Evolutionary conservation across 2,888 invertebrate genomes (phyloP).

Genomic region (Amphipyra berbera): DNA sequence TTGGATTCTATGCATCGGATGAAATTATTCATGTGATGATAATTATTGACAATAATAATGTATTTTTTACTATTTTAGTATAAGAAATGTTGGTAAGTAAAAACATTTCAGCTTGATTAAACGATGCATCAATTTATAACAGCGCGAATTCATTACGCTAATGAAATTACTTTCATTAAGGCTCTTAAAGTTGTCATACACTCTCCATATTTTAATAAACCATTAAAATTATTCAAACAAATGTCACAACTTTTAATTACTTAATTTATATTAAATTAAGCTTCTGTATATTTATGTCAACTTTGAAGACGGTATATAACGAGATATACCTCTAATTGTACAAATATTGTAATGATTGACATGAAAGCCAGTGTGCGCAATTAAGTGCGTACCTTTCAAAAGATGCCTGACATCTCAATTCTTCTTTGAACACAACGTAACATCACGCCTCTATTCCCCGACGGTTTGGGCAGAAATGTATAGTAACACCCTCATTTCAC

Average conservation of each 20-base stretch:
- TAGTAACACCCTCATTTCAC: no score
- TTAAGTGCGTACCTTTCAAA: no score
- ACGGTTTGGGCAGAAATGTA: no score
- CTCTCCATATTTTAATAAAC: slow-evolving; percentile 15
- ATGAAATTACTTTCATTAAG: slow-evolving; percentile 34
- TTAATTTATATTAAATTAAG: neutral
- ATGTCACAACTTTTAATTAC: slow-evolving; percentile 14
- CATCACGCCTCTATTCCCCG: no score
- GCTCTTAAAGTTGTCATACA: neutral
- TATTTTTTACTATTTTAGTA: no score
- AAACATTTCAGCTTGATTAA: slow-evolving; percentile 44
- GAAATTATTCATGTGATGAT: neutral
- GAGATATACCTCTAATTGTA: no score
- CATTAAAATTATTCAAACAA: slow-evolving; percentile 5
- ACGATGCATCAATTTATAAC: slow-evolving; percentile 16
- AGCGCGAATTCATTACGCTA: slow-evolving; percentile 37
- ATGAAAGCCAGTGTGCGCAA: no score
- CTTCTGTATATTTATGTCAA: neutral
- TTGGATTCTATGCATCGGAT: neutral
- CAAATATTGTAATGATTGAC: no score
- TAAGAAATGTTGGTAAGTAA: neutral
- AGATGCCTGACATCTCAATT: no score
- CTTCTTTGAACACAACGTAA: no score
- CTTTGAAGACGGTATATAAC: no score
- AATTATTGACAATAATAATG: no score